A percentile compares a stretch with the other conserved stretches of the same genome.
Conservation (phyloP, 2,113 vertebrate species). For the Phaetusa simplex region DNA sequence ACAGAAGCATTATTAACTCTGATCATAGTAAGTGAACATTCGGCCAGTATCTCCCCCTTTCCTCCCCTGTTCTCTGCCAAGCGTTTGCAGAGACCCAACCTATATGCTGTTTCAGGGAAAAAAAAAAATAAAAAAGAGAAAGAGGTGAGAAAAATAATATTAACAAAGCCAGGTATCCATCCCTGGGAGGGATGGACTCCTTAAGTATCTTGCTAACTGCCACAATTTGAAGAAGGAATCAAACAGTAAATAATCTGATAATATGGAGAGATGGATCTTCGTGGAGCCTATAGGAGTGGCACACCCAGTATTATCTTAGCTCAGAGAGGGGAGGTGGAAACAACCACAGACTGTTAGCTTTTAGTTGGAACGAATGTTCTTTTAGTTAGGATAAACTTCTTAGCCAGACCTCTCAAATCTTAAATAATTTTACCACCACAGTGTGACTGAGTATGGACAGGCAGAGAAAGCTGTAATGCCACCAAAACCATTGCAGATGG, state of each 20-base stretch:
- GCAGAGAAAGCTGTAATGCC: not conserved
- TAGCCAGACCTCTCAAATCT: not conserved
- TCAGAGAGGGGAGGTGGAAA: not conserved
- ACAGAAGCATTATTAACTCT: not conserved
- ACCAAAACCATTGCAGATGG: not conserved
- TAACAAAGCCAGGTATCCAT: not conserved
- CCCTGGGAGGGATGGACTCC: accelerated
- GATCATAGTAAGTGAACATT: not conserved
- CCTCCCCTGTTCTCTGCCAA: not conserved
- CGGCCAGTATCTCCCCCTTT: not conserved
- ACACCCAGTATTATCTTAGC: not conserved
- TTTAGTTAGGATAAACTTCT: not conserved
- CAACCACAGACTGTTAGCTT: not conserved
- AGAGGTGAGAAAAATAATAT: not conserved
- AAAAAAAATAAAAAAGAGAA: not conserved
- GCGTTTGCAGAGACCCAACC: not conserved
- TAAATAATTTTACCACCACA: not conserved
- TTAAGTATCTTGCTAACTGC: not conserved
- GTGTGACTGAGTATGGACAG: not conserved
- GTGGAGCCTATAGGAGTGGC: not conserved
- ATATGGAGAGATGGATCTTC: not conserved
- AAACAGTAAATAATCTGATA: not conserved
- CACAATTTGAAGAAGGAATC: not conserved
- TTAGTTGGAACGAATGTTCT: not conserved
- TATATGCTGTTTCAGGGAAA: not conserved